Conservation (phyloP, 2,113 vertebrate species). For the Galeopterus variegatus region DNA sequence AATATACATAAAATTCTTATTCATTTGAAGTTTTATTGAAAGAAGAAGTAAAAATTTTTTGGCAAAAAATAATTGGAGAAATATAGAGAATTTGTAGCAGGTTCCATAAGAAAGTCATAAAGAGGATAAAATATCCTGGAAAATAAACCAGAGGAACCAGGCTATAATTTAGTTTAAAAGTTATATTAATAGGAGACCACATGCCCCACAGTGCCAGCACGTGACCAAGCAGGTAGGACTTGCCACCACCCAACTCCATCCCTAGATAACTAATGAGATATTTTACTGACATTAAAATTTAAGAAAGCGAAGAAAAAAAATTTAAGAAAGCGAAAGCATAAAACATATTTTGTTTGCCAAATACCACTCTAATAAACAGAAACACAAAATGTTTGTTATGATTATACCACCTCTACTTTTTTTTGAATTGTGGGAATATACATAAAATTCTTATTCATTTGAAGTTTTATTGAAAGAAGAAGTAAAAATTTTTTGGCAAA, state of each 20-base stretch:
- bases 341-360: background rate
- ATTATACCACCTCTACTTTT: background rate
- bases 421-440: background rate
- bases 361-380: background rate
- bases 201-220: too few relatives aligned
- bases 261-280: too few relatives aligned
- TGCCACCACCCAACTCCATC: too few relatives aligned
- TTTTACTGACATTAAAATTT: background rate
- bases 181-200: background rate
- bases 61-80: constrained; percentile 49
- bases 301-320: too few relatives aligned
- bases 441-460: background rate
- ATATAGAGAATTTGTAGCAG: background rate
- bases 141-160: background rate
- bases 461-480: constrained; percentile 25
- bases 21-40: background rate
- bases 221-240: too few relatives aligned
- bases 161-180: background rate
- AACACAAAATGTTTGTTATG: background rate
- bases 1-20: background rate
- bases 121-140: background rate
- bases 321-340: background rate
- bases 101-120: background rate
- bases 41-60: background rate
- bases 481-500: constrained; percentile 11